Percentiles rank a stretch among this genome's conserved stretches.
These are phyloP conservation scores for Plusia festucae DNA, from an alignment of 2,888 invertebrate genomes.

Conservation along the genomic window DNA sequence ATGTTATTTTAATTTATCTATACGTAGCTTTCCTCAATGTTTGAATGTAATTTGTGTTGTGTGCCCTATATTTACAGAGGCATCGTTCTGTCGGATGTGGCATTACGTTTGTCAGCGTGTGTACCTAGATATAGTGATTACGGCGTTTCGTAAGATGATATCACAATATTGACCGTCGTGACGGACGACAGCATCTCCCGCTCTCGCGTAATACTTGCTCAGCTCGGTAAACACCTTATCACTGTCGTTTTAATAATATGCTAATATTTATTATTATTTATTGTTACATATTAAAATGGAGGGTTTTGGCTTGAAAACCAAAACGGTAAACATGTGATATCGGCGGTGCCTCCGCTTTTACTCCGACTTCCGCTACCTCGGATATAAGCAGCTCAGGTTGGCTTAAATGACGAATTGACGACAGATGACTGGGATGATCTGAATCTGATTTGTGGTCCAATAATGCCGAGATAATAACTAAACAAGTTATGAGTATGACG, in stretches of 20 bases:
- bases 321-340: too few species aligned
- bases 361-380: too few species aligned
- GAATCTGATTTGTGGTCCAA: too few species aligned
- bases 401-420: too few species aligned
- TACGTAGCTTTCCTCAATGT: neutral
- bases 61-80: slow-evolving; percentile 23
- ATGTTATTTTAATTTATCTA: neutral
- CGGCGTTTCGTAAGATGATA: slow-evolving; percentile 17
- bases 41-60: neutral
- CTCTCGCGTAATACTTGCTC: neutral
- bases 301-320: too few species aligned
- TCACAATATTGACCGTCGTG: slow-evolving; percentile 27
- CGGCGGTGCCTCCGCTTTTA: too few species aligned
- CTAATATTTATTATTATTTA: neutral
- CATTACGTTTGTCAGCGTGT: slow-evolving; percentile 7
- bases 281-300: neutral
- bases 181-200: neutral
- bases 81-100: slow-evolving; percentile 27
- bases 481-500: too few species aligned
- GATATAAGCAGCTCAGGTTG: too few species aligned
- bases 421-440: too few species aligned
- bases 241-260: neutral
- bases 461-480: too few species aligned
- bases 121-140: slow-evolving; percentile 11
- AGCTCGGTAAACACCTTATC: neutral